Percentiles rank a stretch among this genome's conserved stretches.
Conservation (phyloP, 2,113 vertebrate species). For the Ageneiosus marmoratus region DNA sequence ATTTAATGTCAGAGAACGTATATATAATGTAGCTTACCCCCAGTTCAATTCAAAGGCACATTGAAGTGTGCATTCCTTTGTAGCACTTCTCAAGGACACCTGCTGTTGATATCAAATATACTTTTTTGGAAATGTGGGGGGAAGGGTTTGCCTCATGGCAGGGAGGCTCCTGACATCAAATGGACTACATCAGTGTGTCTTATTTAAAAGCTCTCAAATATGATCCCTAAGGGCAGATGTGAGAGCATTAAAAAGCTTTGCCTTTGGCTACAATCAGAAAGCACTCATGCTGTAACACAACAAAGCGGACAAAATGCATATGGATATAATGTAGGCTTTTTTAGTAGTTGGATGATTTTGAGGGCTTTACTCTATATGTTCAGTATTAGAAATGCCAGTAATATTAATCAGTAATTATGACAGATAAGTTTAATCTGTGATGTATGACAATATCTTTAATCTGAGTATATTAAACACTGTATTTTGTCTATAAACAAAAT, state of each 20-base stretch:
- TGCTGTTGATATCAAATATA: neutral
- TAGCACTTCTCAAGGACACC: neutral
- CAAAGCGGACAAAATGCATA: constrained; percentile 23
- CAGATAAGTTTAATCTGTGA: neutral
- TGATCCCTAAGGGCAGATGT: constrained; percentile 38
- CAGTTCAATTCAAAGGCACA: neutral
- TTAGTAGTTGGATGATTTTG: constrained; percentile 22
- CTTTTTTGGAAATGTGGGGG: constrained; percentile 2
- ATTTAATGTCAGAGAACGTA: neutral
- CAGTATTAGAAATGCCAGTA: neutral
- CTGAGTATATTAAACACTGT: neutral
- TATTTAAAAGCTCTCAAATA: constrained; percentile 23
- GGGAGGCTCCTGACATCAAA: constrained; percentile 26
- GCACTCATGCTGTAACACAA: constrained; percentile 29
- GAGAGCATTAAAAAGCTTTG: constrained; percentile 27
- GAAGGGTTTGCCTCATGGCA: too few species aligned
- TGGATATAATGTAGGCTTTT: neutral
- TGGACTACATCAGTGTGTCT: neutral
- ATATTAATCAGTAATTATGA: neutral
- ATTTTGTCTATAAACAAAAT: neutral
- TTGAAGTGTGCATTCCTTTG: neutral
- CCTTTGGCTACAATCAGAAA: constrained; percentile 24
- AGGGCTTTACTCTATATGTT: constrained; percentile 30
- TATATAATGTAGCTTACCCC: too few species aligned
- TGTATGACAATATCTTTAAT: neutral